Conservation (phyloP, 1,140 invertebrate species). For the Drosophila truncata region DNA sequence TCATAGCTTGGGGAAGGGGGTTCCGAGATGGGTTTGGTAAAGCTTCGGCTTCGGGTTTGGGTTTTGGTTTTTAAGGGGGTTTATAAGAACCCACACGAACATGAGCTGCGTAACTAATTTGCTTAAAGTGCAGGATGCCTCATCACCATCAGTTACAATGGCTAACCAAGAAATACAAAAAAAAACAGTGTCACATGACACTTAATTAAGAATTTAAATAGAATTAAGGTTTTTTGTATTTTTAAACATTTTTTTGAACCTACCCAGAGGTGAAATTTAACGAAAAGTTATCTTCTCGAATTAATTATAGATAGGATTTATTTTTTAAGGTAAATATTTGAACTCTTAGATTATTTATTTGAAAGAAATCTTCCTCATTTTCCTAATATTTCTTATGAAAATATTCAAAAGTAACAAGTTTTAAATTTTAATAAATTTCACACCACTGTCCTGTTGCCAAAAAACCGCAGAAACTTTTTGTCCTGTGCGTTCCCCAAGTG, state of each 20-base stretch:
- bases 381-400: not conserved
- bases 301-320: not conserved
- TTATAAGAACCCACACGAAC: constrained; percentile 57
- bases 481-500: constrained; percentile 58
- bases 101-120: constrained; percentile 84
- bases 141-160: constrained; percentile 62
- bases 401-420: not conserved
- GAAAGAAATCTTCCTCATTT: too few species aligned
- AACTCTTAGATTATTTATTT: too few species aligned
- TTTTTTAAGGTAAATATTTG: not conserved
- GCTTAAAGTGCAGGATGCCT: constrained; percentile 78
- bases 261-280: too few species aligned
- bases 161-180: too few species aligned
- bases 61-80: not conserved
- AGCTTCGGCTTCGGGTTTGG: not conserved
- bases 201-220: not conserved
- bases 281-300: not conserved
- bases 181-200: constrained; percentile 34
- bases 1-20: not conserved
- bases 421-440: not conserved
- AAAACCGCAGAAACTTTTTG: constrained; percentile 62
- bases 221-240: not conserved
- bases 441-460: constrained; percentile 45
- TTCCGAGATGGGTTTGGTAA: not conserved
- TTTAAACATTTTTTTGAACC: not conserved